These are phyloP conservation scores for Drosophila orosa DNA, from an alignment of 1,140 invertebrate species.

Conservation along the genomic window DNA sequence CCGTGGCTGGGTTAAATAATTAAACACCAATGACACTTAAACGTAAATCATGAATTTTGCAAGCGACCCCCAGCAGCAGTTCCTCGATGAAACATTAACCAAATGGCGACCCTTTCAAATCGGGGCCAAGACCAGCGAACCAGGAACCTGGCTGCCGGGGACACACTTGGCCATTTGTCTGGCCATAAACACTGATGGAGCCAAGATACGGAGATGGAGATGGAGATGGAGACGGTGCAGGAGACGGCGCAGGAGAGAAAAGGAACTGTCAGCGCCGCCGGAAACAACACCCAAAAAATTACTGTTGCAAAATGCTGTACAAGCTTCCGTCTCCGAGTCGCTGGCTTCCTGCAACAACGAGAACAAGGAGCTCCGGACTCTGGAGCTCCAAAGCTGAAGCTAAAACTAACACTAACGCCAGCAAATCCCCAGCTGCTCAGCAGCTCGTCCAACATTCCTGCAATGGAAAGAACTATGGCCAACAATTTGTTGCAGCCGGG, in stretches of 20 bases:
- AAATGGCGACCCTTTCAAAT: slow-evolving; percentile 65
- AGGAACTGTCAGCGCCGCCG: slow-evolving; percentile 73
- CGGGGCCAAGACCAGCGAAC: slow-evolving; percentile 16
- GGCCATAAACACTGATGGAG: slow-evolving; percentile 62
- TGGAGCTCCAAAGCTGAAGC: not conserved
- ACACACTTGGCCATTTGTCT: slow-evolving; percentile 28
- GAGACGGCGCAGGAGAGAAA: not conserved
- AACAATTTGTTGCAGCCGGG: slow-evolving; percentile 69
- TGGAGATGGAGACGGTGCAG: too few species aligned
- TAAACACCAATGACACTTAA: slow-evolving; percentile 82
- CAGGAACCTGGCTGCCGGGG: not conserved
- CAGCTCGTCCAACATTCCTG: slow-evolving; percentile 55
- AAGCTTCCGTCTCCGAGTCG: slow-evolving; percentile 71
- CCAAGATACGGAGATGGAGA: slow-evolving; percentile 2
- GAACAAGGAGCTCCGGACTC: slow-evolving; percentile 37
- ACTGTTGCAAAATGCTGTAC: slow-evolving; percentile 80
- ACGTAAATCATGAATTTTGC: slow-evolving; percentile 83
- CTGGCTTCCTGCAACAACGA: slow-evolving; percentile 64
- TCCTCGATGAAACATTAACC: slow-evolving; percentile 66
- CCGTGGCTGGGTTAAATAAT: slow-evolving; percentile 71
- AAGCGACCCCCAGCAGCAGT: slow-evolving; percentile 43
- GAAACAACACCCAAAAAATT: slow-evolving; percentile 83
- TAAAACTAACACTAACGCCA: slow-evolving; percentile 55
- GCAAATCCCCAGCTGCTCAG: slow-evolving; percentile 72
- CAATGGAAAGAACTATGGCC: slow-evolving; percentile 70